Conservation (phyloP, 2,797 vertebrate species). For the Poecilia velifera region DNA sequence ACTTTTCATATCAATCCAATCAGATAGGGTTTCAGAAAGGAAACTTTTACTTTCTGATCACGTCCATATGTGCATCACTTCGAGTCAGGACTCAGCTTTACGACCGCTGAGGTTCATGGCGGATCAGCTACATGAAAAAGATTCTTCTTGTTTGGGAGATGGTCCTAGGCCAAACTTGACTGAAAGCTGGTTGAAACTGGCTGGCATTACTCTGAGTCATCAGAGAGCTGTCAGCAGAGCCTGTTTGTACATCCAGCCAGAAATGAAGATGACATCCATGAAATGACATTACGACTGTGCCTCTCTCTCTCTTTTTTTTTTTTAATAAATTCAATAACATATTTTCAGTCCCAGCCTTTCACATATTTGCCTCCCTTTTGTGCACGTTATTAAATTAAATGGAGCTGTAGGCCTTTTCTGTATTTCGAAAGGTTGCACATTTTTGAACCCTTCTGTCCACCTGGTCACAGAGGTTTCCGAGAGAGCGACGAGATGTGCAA, state of each 20-base stretch:
- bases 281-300: conserved; percentile 34
- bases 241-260: conserved; percentile 12
- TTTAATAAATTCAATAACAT: conserved; percentile 11
- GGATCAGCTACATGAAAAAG: conserved; percentile 17
- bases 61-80: conserved; percentile 38
- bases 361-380: conserved; percentile 20
- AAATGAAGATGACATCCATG: conserved; percentile 41
- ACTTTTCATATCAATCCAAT: conserved; percentile 54
- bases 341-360: conserved; percentile 16
- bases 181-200: conserved; percentile 37
- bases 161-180: conserved; percentile 20
- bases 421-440: conserved; percentile 42
- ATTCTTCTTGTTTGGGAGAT: conserved; percentile 4
- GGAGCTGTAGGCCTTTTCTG: conserved; percentile 33
- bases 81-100: conserved; percentile 22
- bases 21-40: conserved; percentile 41
- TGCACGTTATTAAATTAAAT: conserved; percentile 38
- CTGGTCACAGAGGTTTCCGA: conserved; percentile 35
- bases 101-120: conserved; percentile 18
- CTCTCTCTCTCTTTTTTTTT: background rate
- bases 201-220: conserved; percentile 26
- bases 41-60: conserved; percentile 49
- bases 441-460: conserved; percentile 55
- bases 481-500: conserved; percentile 57
- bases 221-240: conserved; percentile 25